Base-by-base conservation (phyloP, 2,797 vertebrate species). In the Muscicapa comitata region DNA sequence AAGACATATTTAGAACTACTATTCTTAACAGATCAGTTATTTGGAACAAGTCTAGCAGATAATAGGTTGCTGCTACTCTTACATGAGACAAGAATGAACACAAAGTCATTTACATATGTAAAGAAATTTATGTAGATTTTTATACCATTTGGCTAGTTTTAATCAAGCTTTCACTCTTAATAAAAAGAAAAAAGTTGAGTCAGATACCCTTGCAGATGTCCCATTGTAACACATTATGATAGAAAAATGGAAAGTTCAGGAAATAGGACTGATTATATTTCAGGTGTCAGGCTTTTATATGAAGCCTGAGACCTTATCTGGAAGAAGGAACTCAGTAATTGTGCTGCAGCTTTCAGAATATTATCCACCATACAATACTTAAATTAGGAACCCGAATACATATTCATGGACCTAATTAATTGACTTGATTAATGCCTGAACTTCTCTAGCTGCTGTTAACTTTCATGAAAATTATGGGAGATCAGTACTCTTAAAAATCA, bases 321-420 rank as follows among this genome's bases (percentile, higher is more conserved):
- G 74, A 92, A 82, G 47, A 73, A 73, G 48, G 17, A 88, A 50
- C 24, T 83, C 75, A 45, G 33, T 66, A 94, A 90, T 28, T 68
- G 65, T 67, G 31, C 45, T 88, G 51, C 63, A 81, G 66, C 55
- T 91, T 88, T 94, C 73, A 86, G 79, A 95, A 83, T 43, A 71
- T 76, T 78, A 92, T 78, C 47, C 45, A 76, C 40, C 54, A 77
- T 67, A 50, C 20, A 55, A 33, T 73, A 55, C 62, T 68, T 91
- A 88, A 81, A 93, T 93, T 93, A 96, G 66, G 70, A 94, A 84
- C 23, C 37, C 70, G 71, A 76, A 88, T 84, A 86, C 59, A 57
- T 91, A 95, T 77, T 86, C 76, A 73, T 70, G 53, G n/a, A 91
- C 24, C 68, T 95, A 94, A 96, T 96, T 97, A 96, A 88, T 74